phyloP scores from a whole-genome alignment of 2,113 vertebrate species.

The Prionailurus bengalensis region DNA sequence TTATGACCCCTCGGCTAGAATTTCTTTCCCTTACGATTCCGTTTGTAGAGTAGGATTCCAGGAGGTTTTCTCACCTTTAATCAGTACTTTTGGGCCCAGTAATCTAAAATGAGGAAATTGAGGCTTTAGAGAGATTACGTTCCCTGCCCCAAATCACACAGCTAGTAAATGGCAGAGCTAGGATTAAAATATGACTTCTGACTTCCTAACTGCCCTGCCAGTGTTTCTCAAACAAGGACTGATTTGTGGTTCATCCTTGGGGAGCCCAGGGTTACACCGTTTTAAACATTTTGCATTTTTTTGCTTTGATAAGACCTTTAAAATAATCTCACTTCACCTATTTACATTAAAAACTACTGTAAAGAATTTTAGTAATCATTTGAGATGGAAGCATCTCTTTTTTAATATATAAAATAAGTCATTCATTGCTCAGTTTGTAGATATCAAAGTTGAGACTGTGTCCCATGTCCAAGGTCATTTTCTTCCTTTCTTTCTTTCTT shows the following conservation, averaged over 20 bases:
- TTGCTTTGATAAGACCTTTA: slow-evolving; percentile 21
- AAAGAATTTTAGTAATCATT: background rate
- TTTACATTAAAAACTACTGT: background rate
- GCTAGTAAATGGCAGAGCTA: slow-evolving; percentile 27
- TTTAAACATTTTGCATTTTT: background rate
- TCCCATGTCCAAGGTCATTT: background rate
- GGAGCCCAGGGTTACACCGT: background rate
- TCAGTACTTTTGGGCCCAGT: background rate
- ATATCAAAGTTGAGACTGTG: background rate
- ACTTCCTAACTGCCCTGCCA: background rate
- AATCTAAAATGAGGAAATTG: slow-evolving; percentile 56
- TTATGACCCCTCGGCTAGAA: background rate
- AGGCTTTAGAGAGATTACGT: background rate
- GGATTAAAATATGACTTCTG: slow-evolving; percentile 11
- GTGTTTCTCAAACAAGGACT: background rate
- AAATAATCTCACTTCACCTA: slow-evolving; percentile 40
- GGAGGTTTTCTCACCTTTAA: slow-evolving; percentile 42
- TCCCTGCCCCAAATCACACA: slow-evolving; percentile 5
- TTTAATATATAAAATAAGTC: background rate
- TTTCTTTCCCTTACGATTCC: background rate
- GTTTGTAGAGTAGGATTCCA: background rate
- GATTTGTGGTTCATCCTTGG: background rate
- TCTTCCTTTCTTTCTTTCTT: too few species aligned
- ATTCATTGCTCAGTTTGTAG: background rate
- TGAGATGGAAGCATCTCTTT: slow-evolving; percentile 35